Conservation (phyloP, 2,888 invertebrate species). For the Hyppa rectilinea region DNA sequence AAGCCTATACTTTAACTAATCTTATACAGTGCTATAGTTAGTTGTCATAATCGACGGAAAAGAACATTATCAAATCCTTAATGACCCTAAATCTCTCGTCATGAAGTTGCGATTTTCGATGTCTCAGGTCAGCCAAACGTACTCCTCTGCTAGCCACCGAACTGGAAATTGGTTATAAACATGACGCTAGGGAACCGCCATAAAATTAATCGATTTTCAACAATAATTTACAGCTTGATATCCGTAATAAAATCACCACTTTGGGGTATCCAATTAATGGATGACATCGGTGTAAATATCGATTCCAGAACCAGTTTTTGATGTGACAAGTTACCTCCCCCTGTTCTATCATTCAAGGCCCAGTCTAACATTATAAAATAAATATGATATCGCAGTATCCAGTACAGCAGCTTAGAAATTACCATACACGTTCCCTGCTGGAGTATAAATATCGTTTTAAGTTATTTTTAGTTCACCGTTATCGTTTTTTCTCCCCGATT, state of each 20-base stretch:
- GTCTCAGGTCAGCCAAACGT: background rate
- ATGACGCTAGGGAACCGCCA: slow-evolving; percentile 15
- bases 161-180: slow-evolving; percentile 37
- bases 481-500: slow-evolving; percentile 49
- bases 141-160: background rate
- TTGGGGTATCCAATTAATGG: slow-evolving; percentile 19
- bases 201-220: slow-evolving; percentile 35
- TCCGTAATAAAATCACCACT: slow-evolving; percentile 36
- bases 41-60: background rate
- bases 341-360: slow-evolving; percentile 31
- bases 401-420: slow-evolving; percentile 61
- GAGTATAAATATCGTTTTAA: slow-evolving; percentile 51
- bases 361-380: slow-evolving; percentile 39
- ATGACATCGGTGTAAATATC: slow-evolving; percentile 8
- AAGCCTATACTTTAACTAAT: too few species aligned
- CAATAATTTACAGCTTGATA: slow-evolving; percentile 25
- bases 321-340: slow-evolving; percentile 21
- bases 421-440: slow-evolving; percentile 61
- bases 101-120: background rate
- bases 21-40: background rate
- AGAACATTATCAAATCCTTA: background rate
- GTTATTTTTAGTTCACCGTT: slow-evolving; percentile 65
- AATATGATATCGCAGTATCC: slow-evolving; percentile 52
- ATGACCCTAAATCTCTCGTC: background rate
- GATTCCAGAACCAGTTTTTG: slow-evolving; percentile 17